Evolutionary conservation across 2,113 vertebrate species (phyloP), one percentile per base, ranked within the genome.

Genomic region (Lethenteron reissneri): DNA sequence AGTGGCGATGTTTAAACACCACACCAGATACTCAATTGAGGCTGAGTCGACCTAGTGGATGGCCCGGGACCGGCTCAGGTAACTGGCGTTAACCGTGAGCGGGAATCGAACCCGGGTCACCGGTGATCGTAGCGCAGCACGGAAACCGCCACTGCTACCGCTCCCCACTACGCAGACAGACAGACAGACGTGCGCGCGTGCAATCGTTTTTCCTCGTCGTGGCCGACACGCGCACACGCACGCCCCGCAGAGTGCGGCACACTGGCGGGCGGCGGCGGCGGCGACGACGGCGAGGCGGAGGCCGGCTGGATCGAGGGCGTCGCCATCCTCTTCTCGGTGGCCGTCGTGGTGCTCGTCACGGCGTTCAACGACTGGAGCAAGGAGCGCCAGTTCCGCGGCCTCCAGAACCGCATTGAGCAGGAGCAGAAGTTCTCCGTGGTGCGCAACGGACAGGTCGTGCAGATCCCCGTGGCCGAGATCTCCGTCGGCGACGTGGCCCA

Each of bases 341-440:
- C 88, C 77, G 90, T 96, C 0, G 91, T 99, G 76, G 92, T 99
- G 58, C 79, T 99, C 72, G 91, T 99, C 77, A 99, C 92, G 0
- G 94, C 94, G 19, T 99, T 99, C 79, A 95, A 95, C 1, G 92
- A 97, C 56, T 99, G 92, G 94, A 95, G 90, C 78, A 99, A 99
- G 72, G 92, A 99, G 79, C 95, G 92, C 77, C 94, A 99, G 70
- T 99, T 99, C 80, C 84, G 94, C 0, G 94, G 94, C 1, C 85
- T 99, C 7, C 94, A 97, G 83, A 94, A 81, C 76, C 92, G 90
- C 73, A 99, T 97, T 2, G 92, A 99, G 72, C 88, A 87, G 75
- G 94, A 99, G 60, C 94, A 99, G 74, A 95, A 92, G 75, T 95
- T 99, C 81, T 87, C 88, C 0, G 82, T 97, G 71, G 92, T 97